phyloP scores from a whole-genome alignment of 2,888 invertebrate species.

The Drosophila fulvimacula region DNA sequence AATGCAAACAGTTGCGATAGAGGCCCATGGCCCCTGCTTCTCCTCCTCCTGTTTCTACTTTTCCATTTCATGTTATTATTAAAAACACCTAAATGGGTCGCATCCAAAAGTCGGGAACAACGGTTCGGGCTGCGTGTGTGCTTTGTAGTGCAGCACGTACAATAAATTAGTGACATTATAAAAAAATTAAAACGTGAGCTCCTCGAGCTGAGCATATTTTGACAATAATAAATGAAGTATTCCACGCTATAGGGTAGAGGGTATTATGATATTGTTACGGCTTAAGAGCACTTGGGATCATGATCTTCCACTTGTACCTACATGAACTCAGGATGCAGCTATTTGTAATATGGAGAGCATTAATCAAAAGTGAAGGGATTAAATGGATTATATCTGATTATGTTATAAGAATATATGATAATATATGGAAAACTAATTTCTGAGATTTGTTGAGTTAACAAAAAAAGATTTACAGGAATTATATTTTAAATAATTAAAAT shows the following conservation, averaged over 20 bases:
- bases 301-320: not conserved
- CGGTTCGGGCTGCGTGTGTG: conserved; percentile 36
- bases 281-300: not conserved
- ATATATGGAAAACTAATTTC: too few relatives aligned
- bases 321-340: not conserved
- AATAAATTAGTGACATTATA: conserved; percentile 78
- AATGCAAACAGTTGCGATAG: conserved; percentile 61
- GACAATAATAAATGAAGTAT: conserved; percentile 64
- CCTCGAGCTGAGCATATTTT: conserved; percentile 60
- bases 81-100: conserved; percentile 78
- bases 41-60: not conserved
- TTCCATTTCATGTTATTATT: conserved; percentile 64
- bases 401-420: not conserved
- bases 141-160: conserved; percentile 77
- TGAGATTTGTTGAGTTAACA: too few relatives aligned
- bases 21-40: not conserved
- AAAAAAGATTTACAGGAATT: too few relatives aligned
- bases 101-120: conserved; percentile 33
- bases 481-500: too few relatives aligned
- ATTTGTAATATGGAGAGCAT: not conserved
- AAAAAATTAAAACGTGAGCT: conserved; percentile 78
- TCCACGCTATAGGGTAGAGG: conserved; percentile 17
- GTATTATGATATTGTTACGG: not conserved
- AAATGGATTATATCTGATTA: too few relatives aligned
- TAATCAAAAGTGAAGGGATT: not conserved